These are phyloP conservation scores for Tipula unca DNA, from an alignment of 2,888 invertebrate species.

Conservation along the genomic window DNA sequence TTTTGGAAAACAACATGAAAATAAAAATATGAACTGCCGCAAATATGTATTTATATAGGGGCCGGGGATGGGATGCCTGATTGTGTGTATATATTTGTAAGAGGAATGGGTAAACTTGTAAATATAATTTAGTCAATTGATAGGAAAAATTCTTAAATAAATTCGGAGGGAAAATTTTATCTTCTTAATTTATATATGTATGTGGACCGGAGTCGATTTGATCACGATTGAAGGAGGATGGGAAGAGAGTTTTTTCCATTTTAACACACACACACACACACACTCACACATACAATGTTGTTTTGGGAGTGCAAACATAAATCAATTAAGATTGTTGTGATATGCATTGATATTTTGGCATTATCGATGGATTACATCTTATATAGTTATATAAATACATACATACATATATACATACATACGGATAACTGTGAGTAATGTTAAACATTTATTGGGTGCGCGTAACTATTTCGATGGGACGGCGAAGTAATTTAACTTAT, in stretches of 20 bases:
- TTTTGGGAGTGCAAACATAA: not conserved
- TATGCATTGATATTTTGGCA: not conserved
- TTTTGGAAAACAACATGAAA: not conserved
- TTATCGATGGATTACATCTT: not conserved
- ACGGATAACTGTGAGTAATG: not conserved
- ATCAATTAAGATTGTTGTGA: conserved; percentile 14
- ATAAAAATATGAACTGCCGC: conserved; percentile 8
- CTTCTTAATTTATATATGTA: not conserved
- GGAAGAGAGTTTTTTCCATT: not conserved
- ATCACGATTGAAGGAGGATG: not conserved
- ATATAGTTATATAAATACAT: too few species aligned
- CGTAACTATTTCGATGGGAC: not conserved
- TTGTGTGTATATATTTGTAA: not conserved
- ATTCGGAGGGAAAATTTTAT: not conserved
- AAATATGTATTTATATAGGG: not conserved
- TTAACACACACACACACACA: not conserved
- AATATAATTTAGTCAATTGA: conserved; percentile 8
- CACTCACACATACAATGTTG: too few species aligned
- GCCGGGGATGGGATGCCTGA: not conserved
- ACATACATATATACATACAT: not conserved
- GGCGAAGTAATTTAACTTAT: not conserved
- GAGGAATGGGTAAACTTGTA: not conserved
- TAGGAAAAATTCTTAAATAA: not conserved
- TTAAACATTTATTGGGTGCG: not conserved
- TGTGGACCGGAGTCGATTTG: not conserved